phyloP scores from a whole-genome alignment of 2,888 invertebrate genomes.

The Euproctis similis region DNA sequence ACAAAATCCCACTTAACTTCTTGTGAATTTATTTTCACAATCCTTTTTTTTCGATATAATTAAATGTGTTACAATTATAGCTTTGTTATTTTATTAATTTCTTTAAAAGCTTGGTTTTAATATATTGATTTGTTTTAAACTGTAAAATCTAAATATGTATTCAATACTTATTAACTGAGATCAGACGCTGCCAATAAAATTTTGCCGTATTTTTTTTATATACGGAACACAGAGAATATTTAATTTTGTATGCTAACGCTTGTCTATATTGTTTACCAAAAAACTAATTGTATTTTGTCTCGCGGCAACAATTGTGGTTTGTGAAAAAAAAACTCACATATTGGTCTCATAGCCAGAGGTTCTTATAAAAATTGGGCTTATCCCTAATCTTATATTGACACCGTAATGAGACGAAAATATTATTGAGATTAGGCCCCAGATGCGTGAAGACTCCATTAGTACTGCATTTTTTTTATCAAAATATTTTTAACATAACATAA shows the following conservation, averaged over 20 bases:
- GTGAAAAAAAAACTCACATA: slow-evolving; percentile 56
- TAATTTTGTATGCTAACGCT: slow-evolving; percentile 1
- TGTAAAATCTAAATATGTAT: no score
- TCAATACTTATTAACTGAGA: no score
- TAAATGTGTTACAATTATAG: no score
- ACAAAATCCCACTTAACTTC: no score
- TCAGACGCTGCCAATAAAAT: no score
- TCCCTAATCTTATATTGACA: slow-evolving; percentile 76
- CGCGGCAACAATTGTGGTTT: slow-evolving; percentile 55
- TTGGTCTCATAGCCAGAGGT: slow-evolving; percentile 32
- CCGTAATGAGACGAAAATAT: slow-evolving; percentile 72
- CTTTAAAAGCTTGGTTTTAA: no score
- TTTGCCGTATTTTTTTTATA: no score
- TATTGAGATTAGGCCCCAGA: slow-evolving; percentile 40
- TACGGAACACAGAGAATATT: slow-evolving; percentile 11
- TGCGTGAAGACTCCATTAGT: slow-evolving; percentile 4
- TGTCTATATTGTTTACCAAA: slow-evolving; percentile 19
- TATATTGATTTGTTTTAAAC: no score
- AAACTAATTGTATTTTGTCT: slow-evolving; percentile 48
- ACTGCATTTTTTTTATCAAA: not conserved
- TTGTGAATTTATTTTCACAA: no score
- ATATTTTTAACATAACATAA: no score
- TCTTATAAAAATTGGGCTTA: slow-evolving; percentile 62
- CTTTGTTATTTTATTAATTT: no score
- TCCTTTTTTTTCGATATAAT: no score